These are phyloP conservation scores for Eristalinus sepulchralis DNA, from an alignment of 2,888 invertebrate genomes.

Conservation along the genomic window DNA sequence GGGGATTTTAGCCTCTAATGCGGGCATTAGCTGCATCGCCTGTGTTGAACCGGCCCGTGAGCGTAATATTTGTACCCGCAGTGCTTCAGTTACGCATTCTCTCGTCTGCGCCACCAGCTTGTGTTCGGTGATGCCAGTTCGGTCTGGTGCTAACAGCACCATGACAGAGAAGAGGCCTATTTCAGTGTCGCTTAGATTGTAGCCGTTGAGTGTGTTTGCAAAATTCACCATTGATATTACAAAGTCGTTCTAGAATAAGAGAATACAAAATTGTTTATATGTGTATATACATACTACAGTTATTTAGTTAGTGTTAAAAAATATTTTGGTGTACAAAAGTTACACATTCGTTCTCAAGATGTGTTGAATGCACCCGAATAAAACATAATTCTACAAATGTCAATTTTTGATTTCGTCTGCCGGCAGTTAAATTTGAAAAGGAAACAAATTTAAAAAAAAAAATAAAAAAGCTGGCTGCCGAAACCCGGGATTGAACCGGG, in stretches of 20 bases:
- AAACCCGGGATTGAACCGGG: constrained; percentile 71
- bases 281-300: no score
- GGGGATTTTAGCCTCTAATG: constrained; percentile 84
- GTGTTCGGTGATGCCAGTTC: constrained; percentile 90
- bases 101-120: constrained; percentile 90
- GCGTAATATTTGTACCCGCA: constrained; percentile 87
- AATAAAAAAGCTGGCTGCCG: constrained; percentile 35
- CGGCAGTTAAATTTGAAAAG: no score
- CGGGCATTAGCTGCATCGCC: constrained; percentile 81
- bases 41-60: constrained; percentile 79
- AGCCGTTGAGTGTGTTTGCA: constrained; percentile 87
- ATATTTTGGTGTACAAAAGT: neutral
- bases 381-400: no score
- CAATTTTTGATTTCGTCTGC: no score
- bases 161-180: constrained; percentile 93
- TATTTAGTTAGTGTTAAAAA: constrained; percentile 82
- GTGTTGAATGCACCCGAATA: no score
- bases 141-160: constrained; percentile 90
- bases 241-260: constrained; percentile 88
- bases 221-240: constrained; percentile 91
- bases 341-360: no score
- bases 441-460: neutral
- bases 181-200: constrained; percentile 93
- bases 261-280: neutral
- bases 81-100: constrained; percentile 92